Base-by-base conservation (phyloP, 2,888 invertebrate species). In the Tholera decimalis region DNA sequence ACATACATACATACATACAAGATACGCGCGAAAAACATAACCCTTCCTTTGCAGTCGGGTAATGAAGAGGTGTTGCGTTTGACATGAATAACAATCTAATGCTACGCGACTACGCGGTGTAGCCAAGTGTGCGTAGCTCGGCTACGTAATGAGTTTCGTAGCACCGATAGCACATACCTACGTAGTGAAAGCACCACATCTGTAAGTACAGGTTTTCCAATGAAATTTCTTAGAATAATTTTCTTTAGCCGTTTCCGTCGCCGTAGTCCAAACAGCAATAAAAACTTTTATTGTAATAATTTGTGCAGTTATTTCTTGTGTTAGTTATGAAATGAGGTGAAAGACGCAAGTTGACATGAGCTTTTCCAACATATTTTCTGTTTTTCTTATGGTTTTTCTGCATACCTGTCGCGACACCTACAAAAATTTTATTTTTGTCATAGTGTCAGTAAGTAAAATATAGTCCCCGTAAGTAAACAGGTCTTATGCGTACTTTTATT, bases 71-170 rank as follows among this genome's bases (percentile, higher is more conserved):
- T 62, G 47, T 47, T 65, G 43, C 39, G 15, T 67, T 37, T 51
- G 47, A 68, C 44, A 24, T n/a, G n/a, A n/a, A n/a, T 61, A 49
- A 57, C 47, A 53, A 63, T 69, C 43, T 44, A 43, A 18, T 72
- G 72, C 60, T 78, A 76, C 80, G 69, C 76, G 61, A n/a, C 73
- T 72, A 76, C 73, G 57, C 37, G 22, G 22, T 65, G 79, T 80
- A 80, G 70, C 60, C 39, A 58, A 59, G 41, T 46, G 26, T 46
- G 67, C 67, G 72, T 76, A 79, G 72, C n/a, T 56, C 26, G 20
- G 58, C 73, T 79, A 77, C 72, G 77, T 58, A 56, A 66, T 60
- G 37, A 56, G 57, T 20, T 63, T 57, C 64, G 69, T 72, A 73
- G 69, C 63, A 44, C 57, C 6, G 47, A 41, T 63, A 51, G 50